A percentile compares a stretch with the other conserved stretches of the same genome.
These are phyloP conservation scores for Hyla sarda DNA, from an alignment of 2,113 vertebrate species.

Conservation along the genomic window DNA sequence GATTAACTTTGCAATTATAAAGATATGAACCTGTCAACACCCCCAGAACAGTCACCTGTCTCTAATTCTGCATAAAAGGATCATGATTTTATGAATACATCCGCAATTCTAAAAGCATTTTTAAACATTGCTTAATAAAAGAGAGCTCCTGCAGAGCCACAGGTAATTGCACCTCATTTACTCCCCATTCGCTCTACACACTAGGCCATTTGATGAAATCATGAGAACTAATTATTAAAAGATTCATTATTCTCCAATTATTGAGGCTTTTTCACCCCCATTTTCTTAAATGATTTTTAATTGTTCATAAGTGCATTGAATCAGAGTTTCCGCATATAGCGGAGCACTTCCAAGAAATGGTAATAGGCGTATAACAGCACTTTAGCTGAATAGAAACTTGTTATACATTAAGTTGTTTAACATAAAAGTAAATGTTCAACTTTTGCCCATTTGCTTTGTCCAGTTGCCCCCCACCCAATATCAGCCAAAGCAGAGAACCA, in stretches of 20 bases:
- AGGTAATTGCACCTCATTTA: background rate
- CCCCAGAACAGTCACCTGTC: background rate
- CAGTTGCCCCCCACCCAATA: too few relatives aligned
- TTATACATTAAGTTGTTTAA: too few relatives aligned
- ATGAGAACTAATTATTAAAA: background rate
- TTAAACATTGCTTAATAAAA: background rate
- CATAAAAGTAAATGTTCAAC: too few relatives aligned
- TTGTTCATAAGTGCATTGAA: too few relatives aligned
- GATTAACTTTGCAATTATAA: background rate
- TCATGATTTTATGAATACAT: background rate
- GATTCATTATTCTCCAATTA: background rate
- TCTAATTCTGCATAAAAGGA: background rate
- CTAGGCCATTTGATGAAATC: background rate
- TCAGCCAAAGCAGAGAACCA: too few relatives aligned
- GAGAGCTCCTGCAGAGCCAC: background rate
- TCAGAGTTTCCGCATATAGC: too few relatives aligned
- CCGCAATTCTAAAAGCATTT: background rate
- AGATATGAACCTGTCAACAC: background rate
- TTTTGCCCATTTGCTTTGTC: too few relatives aligned
- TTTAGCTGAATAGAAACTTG: too few relatives aligned
- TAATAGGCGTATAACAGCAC: too few relatives aligned
- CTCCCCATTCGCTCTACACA: background rate
- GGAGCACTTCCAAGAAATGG: too few relatives aligned
- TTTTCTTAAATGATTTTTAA: too few relatives aligned
- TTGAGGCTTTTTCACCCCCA: background rate